A percentile compares a stretch with the other conserved stretches of the same genome.
phyloP scores from a whole-genome alignment of 2,797 vertebrate genomes.

The Gymnodraco acuticeps region DNA sequence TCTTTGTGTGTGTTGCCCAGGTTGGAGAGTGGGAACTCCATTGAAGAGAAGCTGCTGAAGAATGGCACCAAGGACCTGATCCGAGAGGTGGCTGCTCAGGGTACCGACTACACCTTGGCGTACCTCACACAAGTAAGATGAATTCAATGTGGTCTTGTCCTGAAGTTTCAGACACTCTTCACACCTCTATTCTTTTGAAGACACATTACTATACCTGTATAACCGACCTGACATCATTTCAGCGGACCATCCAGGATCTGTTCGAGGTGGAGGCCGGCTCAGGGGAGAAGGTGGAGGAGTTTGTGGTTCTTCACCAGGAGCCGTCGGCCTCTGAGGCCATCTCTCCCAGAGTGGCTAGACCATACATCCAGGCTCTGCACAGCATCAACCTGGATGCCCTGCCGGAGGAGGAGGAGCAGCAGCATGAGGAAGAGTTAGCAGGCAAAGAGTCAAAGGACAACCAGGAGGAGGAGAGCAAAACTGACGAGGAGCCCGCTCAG shows the following conservation, averaged over 20 bases:
- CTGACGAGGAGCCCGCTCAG: constrained; percentile 83
- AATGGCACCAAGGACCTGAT: constrained; percentile 96
- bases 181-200: not conserved
- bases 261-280: constrained; percentile 97
- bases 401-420: constrained; percentile 48
- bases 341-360: constrained; percentile 93
- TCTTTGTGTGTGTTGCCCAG: constrained; percentile 67
- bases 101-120: constrained; percentile 93
- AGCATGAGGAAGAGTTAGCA: constrained; percentile 42
- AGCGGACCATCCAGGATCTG: constrained; percentile 98
- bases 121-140: constrained; percentile 92
- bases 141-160: constrained; percentile 1
- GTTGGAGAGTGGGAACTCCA: constrained; percentile 94
- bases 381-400: constrained; percentile 87
- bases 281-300: constrained; percentile 96
- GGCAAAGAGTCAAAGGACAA: constrained; percentile 55
- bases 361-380: constrained; percentile 96
- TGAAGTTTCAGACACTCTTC: not conserved
- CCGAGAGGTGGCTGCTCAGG: constrained; percentile 95
- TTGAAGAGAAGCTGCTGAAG: constrained; percentile 95
- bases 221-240: constrained; percentile 18
- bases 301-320: constrained; percentile 97
- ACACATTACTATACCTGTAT: not conserved
- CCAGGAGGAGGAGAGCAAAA: constrained; percentile 66
- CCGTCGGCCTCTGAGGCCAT: constrained; percentile 94